Conservation (phyloP, 1,140 invertebrate genomes). For the Diorhabda elongata region DNA sequence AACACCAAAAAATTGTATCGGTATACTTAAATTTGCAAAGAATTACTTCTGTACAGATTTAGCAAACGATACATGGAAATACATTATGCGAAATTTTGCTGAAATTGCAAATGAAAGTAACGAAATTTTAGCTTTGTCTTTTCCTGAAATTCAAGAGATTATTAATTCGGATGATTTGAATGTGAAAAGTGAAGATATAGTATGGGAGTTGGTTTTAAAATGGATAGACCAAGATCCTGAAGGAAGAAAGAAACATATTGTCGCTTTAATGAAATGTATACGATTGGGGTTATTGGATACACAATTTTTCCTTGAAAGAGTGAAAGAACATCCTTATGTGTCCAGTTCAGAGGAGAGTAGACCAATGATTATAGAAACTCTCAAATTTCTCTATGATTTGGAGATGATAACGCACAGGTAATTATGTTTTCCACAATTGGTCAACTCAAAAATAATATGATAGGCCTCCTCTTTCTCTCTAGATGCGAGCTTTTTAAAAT, state of each 20-base stretch:
- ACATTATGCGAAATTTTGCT: slow-evolving; percentile 69
- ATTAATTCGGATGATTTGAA: slow-evolving; percentile 75
- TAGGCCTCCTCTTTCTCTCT: too few species aligned
- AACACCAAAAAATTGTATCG: slow-evolving; percentile 72
- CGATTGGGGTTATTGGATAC: slow-evolving; percentile 81
- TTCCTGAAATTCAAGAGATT: slow-evolving; percentile 65
- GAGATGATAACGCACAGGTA: slow-evolving; percentile 60
- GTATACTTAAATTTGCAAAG: slow-evolving; percentile 74
- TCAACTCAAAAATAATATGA: too few species aligned
- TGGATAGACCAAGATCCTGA: slow-evolving; percentile 57
- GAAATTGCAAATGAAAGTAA: slow-evolving; percentile 63
- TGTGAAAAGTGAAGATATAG: slow-evolving; percentile 61
- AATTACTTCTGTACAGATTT: slow-evolving; percentile 69
- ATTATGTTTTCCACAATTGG: background rate
- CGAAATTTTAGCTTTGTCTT: slow-evolving; percentile 65
- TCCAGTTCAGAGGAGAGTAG: slow-evolving; percentile 59
- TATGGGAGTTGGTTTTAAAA: slow-evolving; percentile 60
- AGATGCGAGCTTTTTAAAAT: too few species aligned
- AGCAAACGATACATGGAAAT: slow-evolving; percentile 62
- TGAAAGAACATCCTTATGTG: slow-evolving; percentile 63
- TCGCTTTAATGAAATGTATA: slow-evolving; percentile 68
- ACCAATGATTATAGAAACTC: slow-evolving; percentile 69
- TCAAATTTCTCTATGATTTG: slow-evolving; percentile 70
- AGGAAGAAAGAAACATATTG: slow-evolving; percentile 42
- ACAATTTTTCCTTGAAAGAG: slow-evolving; percentile 68